phyloP scores from a whole-genome alignment of 2,888 invertebrate species.

The Xestia sexstrigata region DNA sequence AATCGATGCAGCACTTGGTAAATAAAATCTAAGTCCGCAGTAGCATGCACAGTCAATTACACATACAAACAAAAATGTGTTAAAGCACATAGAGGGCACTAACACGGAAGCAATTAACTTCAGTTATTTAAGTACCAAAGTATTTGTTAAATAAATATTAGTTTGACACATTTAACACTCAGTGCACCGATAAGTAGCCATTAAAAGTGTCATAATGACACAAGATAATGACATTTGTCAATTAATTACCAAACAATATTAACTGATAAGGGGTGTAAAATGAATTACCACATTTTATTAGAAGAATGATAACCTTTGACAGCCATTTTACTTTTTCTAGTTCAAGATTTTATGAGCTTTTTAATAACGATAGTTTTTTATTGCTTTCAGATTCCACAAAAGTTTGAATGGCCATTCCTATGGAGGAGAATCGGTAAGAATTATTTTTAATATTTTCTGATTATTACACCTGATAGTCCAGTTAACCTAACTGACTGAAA shows the following conservation, averaged over 20 bases:
- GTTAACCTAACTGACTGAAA: not conserved
- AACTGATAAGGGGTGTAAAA: conserved; percentile 40
- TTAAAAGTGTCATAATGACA: conserved; percentile 40
- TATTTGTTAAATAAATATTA: conserved; percentile 47
- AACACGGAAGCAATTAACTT: conserved; percentile 49
- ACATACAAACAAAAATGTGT: conserved; percentile 14
- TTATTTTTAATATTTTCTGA: not conserved
- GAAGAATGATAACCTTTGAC: conserved; percentile 42
- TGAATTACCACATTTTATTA: conserved; percentile 40
- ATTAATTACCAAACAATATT: conserved; percentile 54
- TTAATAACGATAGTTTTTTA: not conserved
- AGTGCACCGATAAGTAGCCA: conserved; percentile 45
- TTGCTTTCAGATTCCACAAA: conserved; percentile 37
- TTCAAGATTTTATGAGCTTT: not conserved
- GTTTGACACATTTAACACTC: conserved; percentile 36
- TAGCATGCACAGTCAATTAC: not conserved
- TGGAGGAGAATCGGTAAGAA: conserved; percentile 49
- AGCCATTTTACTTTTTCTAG: not conserved
- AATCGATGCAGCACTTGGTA: not conserved
- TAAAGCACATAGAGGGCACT: conserved; percentile 2
- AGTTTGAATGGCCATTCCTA: conserved; percentile 30
- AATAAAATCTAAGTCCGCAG: not conserved
- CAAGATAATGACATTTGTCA: conserved; percentile 36
- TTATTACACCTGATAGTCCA: not conserved
- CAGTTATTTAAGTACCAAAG: conserved; percentile 24